Percentiles rank a stretch among this genome's conserved stretches.
Conservation (phyloP, 30 jellyfish, hydroid and myxozoan species). For the Mastigias papua region DNA sequence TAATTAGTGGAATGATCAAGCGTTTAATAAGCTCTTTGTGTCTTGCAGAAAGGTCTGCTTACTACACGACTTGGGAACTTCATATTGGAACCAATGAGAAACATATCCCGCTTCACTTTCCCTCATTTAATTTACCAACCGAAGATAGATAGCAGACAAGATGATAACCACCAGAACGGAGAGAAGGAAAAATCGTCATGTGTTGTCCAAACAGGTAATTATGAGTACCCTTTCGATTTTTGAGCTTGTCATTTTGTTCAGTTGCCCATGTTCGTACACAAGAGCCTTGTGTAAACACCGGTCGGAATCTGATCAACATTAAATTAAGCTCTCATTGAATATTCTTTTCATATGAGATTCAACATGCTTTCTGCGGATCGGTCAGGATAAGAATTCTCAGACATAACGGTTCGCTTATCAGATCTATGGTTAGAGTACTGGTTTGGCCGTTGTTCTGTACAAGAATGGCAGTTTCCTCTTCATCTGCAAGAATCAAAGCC, state of each 20-base stretch:
- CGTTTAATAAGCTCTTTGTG: neutral
- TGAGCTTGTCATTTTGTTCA: neutral
- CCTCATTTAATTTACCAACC: conserved; percentile 87
- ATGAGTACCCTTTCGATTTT: neutral
- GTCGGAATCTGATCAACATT: conserved; percentile 37
- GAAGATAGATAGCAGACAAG: conserved; percentile 21
- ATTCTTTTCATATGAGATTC: neutral
- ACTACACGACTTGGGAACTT: conserved; percentile 53
- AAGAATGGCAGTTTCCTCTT: conserved; percentile 43
- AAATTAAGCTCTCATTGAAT: conserved; percentile 25
- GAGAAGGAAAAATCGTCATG: conserved; percentile 35
- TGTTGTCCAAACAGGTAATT: conserved; percentile 41
- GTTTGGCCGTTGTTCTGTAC: conserved; percentile 28
- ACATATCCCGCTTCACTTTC: conserved; percentile 36
- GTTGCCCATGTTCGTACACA: neutral
- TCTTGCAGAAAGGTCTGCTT: conserved; percentile 65
- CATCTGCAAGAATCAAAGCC: neutral
- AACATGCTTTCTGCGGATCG: conserved; percentile 9
- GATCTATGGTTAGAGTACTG: conserved; percentile 46
- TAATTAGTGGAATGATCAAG: conserved; percentile 5
- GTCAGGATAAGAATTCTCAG: conserved; percentile 41
- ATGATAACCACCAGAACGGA: conserved; percentile 6
- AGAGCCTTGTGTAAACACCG: conserved; percentile 3
- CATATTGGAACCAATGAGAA: conserved; percentile 82
- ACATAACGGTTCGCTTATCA: conserved; percentile 79